Evolutionary conservation across 1,140 invertebrate species (phyloP).

Genomic region (Ceratoteleas bidentatus): DNA sequence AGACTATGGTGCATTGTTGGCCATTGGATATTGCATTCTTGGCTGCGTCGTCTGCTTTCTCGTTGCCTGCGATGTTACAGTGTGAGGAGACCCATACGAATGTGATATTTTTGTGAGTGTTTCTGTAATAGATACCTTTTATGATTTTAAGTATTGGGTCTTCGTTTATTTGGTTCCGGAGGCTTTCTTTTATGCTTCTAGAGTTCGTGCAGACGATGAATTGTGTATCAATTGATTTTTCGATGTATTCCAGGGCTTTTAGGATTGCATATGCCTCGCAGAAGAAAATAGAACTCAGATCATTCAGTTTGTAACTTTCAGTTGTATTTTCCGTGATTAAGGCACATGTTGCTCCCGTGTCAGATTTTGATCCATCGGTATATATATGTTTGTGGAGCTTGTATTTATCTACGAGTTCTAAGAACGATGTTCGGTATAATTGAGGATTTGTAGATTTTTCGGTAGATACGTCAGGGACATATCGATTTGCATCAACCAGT

Average conservation of each 20-base stretch:
- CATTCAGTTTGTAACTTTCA: constrained; percentile 1
- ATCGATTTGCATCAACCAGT: too few relatives aligned
- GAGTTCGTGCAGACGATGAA: constrained; percentile 7
- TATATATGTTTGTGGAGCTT: constrained; percentile 4
- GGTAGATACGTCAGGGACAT: too few relatives aligned
- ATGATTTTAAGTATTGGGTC: constrained; percentile 18
- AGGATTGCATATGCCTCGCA: constrained; percentile 25
- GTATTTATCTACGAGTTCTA: constrained; percentile 2
- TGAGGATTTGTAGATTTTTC: not conserved
- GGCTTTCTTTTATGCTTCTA: not conserved
- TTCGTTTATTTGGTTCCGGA: not conserved
- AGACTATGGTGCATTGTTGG: not conserved
- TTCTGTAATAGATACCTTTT: not conserved
- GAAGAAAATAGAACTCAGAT: constrained; percentile 15
- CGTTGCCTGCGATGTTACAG: not conserved
- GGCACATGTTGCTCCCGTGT: not conserved
- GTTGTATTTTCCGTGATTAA: not conserved
- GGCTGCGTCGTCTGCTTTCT: constrained; percentile 2
- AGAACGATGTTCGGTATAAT: not conserved
- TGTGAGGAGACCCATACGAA: not conserved
- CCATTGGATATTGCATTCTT: not conserved
- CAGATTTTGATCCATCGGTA: constrained; percentile 12
- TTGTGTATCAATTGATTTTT: not conserved
- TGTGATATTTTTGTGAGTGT: not conserved
- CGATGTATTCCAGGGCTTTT: constrained; percentile 7